These are phyloP conservation scores for Hemiprocne comata DNA, from an alignment of 2,113 vertebrate genomes.

Conservation along the genomic window DNA sequence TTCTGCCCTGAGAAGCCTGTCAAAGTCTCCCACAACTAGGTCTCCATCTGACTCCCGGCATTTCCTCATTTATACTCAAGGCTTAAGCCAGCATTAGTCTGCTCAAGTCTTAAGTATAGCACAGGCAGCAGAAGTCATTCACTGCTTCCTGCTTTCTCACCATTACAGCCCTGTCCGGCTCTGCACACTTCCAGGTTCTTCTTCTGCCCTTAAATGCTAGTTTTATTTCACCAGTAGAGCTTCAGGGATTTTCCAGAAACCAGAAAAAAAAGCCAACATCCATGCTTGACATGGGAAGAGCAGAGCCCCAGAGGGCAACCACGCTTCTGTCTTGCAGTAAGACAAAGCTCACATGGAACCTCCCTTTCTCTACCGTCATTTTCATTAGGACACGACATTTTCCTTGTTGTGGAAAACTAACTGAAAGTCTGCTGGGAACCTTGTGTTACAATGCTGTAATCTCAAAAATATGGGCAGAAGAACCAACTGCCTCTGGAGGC, in stretches of 20 bases:
- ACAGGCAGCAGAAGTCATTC: neutral
- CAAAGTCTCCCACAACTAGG: neutral
- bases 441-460: neutral
- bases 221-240: neutral
- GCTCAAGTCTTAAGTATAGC: neutral
- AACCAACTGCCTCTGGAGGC: neutral
- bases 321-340: neutral
- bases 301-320: no score
- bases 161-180: accelerated
- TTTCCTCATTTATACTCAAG: neutral
- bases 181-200: neutral
- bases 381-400: neutral
- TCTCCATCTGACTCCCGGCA: neutral
- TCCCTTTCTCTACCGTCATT: neutral
- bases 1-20: neutral
- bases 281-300: neutral
- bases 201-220: neutral
- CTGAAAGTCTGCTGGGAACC: neutral
- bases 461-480: neutral
- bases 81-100: neutral
- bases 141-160: neutral
- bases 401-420: neutral
- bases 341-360: accelerated
- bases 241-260: neutral
- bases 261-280: neutral